Evolutionary conservation across 2,113 vertebrate genomes (phyloP).

Genomic region (Oceanites oceanicus): DNA sequence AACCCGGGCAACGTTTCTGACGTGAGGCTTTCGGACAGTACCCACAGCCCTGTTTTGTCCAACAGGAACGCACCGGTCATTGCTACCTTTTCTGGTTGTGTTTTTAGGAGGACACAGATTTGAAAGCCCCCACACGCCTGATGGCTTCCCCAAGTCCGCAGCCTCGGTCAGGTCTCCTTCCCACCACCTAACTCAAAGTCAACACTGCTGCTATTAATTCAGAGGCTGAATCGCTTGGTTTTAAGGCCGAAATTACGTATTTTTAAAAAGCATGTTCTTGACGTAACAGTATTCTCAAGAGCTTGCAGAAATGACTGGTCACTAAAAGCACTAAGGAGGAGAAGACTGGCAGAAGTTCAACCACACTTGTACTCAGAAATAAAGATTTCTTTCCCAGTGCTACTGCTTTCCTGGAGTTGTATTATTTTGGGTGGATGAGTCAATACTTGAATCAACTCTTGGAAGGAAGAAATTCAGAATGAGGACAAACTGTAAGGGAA

Average conservation of each 20-base stretch:
- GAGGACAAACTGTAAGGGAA: not conserved
- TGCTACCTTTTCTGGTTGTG: too few species aligned
- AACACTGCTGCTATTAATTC: not conserved
- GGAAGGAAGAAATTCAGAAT: conserved; percentile 6
- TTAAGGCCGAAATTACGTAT: not conserved
- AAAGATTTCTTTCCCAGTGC: not conserved
- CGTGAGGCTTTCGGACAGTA: fast-evolving
- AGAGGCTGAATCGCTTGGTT: not conserved
- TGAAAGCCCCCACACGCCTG: not conserved
- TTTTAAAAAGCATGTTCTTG: not conserved
- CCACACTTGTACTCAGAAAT: not conserved
- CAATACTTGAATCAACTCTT: not conserved
- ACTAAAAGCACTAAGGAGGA: not conserved
- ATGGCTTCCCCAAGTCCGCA: fast-evolving
- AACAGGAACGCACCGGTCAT: fast-evolving
- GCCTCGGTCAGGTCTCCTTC: not conserved
- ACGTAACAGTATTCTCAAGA: not conserved
- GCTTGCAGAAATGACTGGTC: not conserved
- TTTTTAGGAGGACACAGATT: not conserved
- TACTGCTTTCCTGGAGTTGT: not conserved
- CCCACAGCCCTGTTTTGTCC: fast-evolving
- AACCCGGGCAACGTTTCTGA: not conserved
- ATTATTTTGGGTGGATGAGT: not conserved
- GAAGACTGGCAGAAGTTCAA: not conserved
- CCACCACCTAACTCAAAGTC: not conserved